A percentile compares a stretch with the other conserved stretches of the same genome.
Conservation (phyloP, 2,113 vertebrate species). For the Dromaius novaehollandiae region DNA sequence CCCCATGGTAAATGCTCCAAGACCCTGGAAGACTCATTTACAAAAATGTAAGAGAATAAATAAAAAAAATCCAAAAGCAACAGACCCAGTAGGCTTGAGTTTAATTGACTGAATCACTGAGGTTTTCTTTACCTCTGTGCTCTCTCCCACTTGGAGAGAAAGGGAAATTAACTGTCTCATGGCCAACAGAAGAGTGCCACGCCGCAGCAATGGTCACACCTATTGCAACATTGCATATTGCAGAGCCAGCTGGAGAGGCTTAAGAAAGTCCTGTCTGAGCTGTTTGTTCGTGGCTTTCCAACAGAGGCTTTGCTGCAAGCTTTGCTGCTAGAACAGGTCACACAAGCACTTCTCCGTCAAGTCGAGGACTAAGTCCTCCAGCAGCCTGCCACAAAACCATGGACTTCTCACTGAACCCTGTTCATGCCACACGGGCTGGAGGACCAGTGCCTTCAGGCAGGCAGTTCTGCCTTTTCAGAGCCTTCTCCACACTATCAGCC, state of each 20-base stretch:
- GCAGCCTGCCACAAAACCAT: not conserved
- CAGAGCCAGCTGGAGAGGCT: not conserved
- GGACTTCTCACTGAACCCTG: not conserved
- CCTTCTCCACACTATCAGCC: not conserved
- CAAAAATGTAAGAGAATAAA: constrained; percentile 40
- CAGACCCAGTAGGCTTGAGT: constrained; percentile 11
- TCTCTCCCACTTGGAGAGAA: not conserved
- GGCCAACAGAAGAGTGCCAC: fast-evolving
- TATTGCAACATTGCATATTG: no score
- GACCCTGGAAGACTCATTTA: constrained; percentile 60
- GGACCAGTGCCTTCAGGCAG: not conserved
- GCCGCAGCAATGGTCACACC: not conserved
- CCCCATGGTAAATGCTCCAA: constrained; percentile 36
- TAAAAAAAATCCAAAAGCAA: not conserved
- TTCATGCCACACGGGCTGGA: not conserved
- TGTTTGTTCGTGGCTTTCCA: not conserved
- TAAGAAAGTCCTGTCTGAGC: not conserved
- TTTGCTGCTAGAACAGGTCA: not conserved
- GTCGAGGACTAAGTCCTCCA: not conserved
- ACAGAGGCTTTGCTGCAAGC: fast-evolving
- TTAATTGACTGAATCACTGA: constrained; percentile 27
- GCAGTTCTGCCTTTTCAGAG: not conserved
- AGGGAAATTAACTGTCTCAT: not conserved
- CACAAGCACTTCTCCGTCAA: fast-evolving
- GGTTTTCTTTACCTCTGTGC: not conserved